phyloP scores from a whole-genome alignment of 1,140 invertebrate genomes.

The Paramacrobiotus metropolitanus region DNA sequence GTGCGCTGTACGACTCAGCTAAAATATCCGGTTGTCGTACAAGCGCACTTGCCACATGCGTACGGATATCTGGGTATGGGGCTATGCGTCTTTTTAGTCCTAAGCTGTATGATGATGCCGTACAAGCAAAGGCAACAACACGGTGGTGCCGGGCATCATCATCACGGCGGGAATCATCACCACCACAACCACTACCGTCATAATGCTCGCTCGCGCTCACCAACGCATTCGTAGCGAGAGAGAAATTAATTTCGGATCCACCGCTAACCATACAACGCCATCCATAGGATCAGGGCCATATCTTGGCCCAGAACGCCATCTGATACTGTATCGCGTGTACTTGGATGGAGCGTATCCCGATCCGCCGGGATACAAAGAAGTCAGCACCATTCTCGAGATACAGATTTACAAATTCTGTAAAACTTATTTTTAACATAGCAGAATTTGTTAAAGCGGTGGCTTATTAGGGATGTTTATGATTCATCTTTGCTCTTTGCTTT shows the following conservation, averaged over 20 bases:
- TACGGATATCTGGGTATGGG: too few species aligned
- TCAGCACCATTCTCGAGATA: neutral
- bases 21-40: too few species aligned
- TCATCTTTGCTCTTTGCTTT: too few species aligned
- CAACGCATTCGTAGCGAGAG: neutral
- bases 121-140: neutral
- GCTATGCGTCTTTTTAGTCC: too few species aligned
- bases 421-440: too few species aligned
- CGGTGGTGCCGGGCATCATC: neutral
- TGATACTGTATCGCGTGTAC: neutral
- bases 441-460: too few species aligned
- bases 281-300: too few species aligned
- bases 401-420: too few species aligned
- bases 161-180: neutral
- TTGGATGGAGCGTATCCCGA: neutral
- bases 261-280: neutral
- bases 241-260: neutral
- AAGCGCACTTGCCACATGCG: too few species aligned
- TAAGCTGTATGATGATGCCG: neutral
- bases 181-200: neutral
- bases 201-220: neutral
- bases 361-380: neutral
- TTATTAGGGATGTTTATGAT: too few species aligned
- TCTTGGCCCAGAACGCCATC: neutral
- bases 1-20: too few species aligned